Conservation (phyloP, 2,113 vertebrate species). For the Lasiurus borealis region DNA sequence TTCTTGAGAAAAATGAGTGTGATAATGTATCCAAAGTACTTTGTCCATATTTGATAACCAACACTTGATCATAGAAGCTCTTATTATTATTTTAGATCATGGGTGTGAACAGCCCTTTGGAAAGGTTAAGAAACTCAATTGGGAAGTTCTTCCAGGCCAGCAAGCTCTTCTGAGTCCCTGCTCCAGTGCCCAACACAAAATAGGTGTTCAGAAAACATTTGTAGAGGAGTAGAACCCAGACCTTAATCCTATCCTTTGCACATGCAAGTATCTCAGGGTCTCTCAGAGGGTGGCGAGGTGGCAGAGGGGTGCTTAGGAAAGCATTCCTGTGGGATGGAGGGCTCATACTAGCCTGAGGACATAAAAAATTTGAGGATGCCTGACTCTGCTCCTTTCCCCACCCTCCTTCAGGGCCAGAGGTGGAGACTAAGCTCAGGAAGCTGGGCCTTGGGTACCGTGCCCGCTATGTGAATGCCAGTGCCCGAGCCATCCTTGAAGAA, state of each 20-base stretch:
- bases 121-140: not conserved
- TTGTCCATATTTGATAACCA: not conserved
- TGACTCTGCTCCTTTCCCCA: not conserved
- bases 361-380: not conserved
- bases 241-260: not conserved
- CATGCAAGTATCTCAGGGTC: not conserved
- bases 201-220: slow-evolving; percentile 21
- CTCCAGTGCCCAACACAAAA: not conserved
- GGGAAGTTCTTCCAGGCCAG: not conserved
- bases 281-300: not conserved
- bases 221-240: not conserved
- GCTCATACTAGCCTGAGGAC: not conserved
- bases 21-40: not conserved
- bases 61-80: not conserved
- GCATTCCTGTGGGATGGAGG: not conserved
- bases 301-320: not conserved
- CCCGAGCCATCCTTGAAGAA: slow-evolving; percentile 88
- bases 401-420: slow-evolving; percentile 84
- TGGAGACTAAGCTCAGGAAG: slow-evolving; percentile 90
- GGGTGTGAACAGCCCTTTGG: not conserved
- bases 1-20: slow-evolving; percentile 14
- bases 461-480: slow-evolving; percentile 91
- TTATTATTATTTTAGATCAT: not conserved
- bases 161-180: not conserved
- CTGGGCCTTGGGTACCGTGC: slow-evolving; percentile 97